Evolutionary conservation across 1,140 invertebrate species (phyloP), one percentile per base, ranked within the genome.

Genomic region (Bombus haemorrhoidalis): DNA sequence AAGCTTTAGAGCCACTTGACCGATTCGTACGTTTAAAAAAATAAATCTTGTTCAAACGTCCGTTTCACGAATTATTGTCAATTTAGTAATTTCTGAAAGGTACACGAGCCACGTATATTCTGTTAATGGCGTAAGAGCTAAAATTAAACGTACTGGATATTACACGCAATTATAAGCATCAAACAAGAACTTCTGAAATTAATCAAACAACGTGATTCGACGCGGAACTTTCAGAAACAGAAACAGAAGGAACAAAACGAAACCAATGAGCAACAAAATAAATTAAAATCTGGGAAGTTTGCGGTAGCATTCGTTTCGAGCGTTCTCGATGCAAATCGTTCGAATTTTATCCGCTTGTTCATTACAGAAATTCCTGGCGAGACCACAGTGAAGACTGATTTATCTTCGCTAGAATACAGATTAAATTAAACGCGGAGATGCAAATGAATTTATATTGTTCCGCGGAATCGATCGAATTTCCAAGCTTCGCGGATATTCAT

Each of bases 311-410:
- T n/a, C 37, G 41, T 73, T 43, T 22, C 25, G 43, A 13, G 41
- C 41, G n/a, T 47, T 18, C 64, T 43, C 41, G 22, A 75, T 75
- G 73, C 41, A 75, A 32, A 75, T 75, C 73, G 43, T 13, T 32
- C 41, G 43, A 53, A 53, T 75, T 75, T 53, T 34, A 75, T 53
- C 43, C 73, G 18, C 9, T 13, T 75, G 73, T 75, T 75, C 73
- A 75, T 75, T 75, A 53, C 41, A 75, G 73, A 75, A 75, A 75
- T 75, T 75, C 73, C 73, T 53, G 32, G 43, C 73, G 43, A 43
- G 43, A 34, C 43, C 73, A 22, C 43, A 43, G 9, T 10, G 73
- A 75, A 75, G 41, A 34, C 41, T 34, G 43, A 75, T 75, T 47
- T 75, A 75, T 75, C 73, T 34, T 53, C 32, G 73, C 41, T 32